Conservation (phyloP, 2,888 invertebrate species). For the Stictocephala bisonia region DNA sequence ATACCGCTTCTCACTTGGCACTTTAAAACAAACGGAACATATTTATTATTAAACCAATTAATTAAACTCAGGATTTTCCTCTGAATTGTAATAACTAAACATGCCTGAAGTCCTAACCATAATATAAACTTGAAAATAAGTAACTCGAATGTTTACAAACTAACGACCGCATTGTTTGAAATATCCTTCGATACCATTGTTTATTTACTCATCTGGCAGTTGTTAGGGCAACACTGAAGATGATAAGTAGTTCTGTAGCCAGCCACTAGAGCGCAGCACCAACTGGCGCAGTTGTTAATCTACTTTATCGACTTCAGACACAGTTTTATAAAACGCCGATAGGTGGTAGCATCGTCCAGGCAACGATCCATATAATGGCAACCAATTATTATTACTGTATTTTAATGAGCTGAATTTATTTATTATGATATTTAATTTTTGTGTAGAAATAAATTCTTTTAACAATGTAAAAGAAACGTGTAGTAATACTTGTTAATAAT, state of each 20-base stretch:
- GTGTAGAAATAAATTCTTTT: too few relatives aligned
- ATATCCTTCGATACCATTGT: slow-evolving; percentile 29
- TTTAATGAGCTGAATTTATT: neutral
- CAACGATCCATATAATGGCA: too few relatives aligned
- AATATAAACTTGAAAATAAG: too few relatives aligned
- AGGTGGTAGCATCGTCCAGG: neutral
- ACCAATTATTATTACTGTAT: neutral
- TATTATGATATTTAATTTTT: neutral
- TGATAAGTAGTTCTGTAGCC: neutral
- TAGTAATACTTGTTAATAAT: too few relatives aligned
- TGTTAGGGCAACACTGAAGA: slow-evolving; percentile 20
- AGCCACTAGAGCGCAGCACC: slow-evolving; percentile 11
- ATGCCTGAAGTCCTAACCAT: too few relatives aligned
- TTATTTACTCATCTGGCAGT: slow-evolving; percentile 29
- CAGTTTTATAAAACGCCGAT: neutral
- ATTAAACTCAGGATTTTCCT: too few relatives aligned
- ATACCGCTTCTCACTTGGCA: too few relatives aligned
- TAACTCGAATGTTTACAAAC: slow-evolving; percentile 12
- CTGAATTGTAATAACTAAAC: too few relatives aligned
- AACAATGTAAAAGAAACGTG: too few relatives aligned
- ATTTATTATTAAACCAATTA: too few relatives aligned
- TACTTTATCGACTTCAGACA: neutral
- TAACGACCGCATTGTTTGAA: slow-evolving; percentile 24
- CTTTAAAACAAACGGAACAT: too few relatives aligned
- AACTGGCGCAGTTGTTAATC: neutral